These are phyloP conservation scores for Eupithecia tripunctaria DNA, from an alignment of 2,888 invertebrate species.

Conservation along the genomic window DNA sequence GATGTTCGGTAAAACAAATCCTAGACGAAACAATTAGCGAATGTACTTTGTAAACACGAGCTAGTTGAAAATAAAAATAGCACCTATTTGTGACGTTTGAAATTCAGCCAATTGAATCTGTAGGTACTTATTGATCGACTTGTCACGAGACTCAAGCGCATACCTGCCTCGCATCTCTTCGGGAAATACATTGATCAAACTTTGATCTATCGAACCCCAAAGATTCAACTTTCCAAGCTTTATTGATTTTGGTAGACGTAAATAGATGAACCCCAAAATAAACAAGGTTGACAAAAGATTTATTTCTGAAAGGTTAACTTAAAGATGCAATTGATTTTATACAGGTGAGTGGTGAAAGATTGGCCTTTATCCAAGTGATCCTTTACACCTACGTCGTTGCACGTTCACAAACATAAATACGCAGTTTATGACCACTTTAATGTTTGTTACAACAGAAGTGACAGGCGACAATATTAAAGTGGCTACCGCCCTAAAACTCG, in stretches of 20 bases:
- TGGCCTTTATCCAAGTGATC: slow-evolving; percentile 72
- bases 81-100: slow-evolving; percentile 63
- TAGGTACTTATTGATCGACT: slow-evolving; percentile 44
- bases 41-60: slow-evolving; percentile 37
- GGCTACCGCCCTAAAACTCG: not conserved
- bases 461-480: slow-evolving; percentile 4
- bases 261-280: not conserved
- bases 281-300: not conserved
- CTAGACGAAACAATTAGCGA: not conserved
- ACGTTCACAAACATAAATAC: slow-evolving; percentile 65
- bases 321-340: slow-evolving; percentile 57
- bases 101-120: slow-evolving; percentile 64
- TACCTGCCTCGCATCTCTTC: slow-evolving; percentile 32
- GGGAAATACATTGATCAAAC: slow-evolving; percentile 18
- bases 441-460: slow-evolving; percentile 33
- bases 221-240: not conserved
- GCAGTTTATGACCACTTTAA: slow-evolving; percentile 45
- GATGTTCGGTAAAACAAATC: not conserved
- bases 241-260: slow-evolving; percentile 2
- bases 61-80: slow-evolving; percentile 65
- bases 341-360: slow-evolving; percentile 75
- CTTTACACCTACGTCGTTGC: slow-evolving; percentile 65
- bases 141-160: slow-evolving; percentile 49
- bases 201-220: not conserved
- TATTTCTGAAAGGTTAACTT: slow-evolving; percentile 31